These are phyloP conservation scores for Erebia ligea DNA, from an alignment of 2,888 invertebrate species.

Conservation along the genomic window DNA sequence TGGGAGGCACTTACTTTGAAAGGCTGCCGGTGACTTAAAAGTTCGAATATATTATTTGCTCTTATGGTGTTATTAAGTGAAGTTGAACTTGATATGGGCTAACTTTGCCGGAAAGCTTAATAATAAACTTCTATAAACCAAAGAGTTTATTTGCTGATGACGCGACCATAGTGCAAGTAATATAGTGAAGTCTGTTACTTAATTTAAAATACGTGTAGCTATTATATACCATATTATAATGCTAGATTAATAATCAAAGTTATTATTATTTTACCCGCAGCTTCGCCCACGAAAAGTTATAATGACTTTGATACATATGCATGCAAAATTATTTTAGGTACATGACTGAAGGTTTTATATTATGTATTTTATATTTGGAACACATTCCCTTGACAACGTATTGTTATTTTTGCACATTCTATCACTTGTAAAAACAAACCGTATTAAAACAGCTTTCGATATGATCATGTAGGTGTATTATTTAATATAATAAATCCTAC, in stretches of 20 bases:
- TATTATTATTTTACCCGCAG: background rate
- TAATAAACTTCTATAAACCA: constrained; percentile 25
- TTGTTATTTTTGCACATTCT: too few species aligned
- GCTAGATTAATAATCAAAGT: background rate
- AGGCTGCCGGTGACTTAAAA: constrained; percentile 29
- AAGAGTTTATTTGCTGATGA: constrained; percentile 14
- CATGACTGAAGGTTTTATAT: too few species aligned
- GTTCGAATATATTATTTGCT: constrained; percentile 32
- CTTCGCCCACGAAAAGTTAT: too few species aligned
- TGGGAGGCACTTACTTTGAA: constrained; percentile 38
- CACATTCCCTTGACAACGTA: too few species aligned
- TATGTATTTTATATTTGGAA: too few species aligned
- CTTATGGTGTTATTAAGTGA: constrained; percentile 27
- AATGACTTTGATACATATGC: too few species aligned
- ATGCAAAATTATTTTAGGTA: too few species aligned
- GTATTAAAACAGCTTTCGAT: too few species aligned
- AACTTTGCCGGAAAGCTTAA: constrained; percentile 21
- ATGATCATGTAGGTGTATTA: too few species aligned
- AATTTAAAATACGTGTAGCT: background rate
- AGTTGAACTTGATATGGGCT: constrained; percentile 18
- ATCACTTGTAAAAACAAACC: too few species aligned
- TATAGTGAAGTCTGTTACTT: constrained; percentile 5
- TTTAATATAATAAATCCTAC: too few species aligned
- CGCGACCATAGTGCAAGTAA: background rate
- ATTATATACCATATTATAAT: background rate